Conservation (phyloP, 2,888 invertebrate genomes). For the Adineta ricciae region DNA sequence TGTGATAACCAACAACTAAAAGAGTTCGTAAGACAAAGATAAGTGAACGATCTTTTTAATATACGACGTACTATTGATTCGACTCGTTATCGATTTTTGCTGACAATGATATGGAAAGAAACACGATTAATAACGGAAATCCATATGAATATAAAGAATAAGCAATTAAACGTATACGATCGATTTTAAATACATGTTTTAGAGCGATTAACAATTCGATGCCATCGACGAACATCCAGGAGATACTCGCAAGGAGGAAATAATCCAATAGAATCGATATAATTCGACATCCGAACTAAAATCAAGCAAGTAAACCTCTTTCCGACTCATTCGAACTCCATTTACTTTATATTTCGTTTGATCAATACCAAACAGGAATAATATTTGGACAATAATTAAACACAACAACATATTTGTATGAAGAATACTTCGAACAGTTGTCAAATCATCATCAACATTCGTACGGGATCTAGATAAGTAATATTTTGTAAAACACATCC, state of each 20-base stretch:
- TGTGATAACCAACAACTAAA: background rate
- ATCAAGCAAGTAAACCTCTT: background rate
- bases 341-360: background rate
- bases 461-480: background rate
- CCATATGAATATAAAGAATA: background rate
- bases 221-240: background rate
- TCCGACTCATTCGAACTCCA: background rate
- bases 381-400: background rate
- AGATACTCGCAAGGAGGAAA: background rate
- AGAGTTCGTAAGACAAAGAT: no score
- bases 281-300: background rate
- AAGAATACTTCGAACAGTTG: background rate
- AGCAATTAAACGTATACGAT: background rate
- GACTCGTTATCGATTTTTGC: no score
- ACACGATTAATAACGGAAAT: background rate
- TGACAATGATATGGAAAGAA: background rate
- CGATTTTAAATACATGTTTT: background rate
- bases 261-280: background rate
- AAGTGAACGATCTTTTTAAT: no score
- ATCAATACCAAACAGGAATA: background rate
- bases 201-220: background rate
- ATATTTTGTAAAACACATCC: no score
- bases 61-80: no score
- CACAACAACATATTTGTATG: background rate
- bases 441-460: background rate